phyloP scores from a whole-genome alignment of 1,140 invertebrate genomes.

The Trachymyrmex septentrionalis region DNA sequence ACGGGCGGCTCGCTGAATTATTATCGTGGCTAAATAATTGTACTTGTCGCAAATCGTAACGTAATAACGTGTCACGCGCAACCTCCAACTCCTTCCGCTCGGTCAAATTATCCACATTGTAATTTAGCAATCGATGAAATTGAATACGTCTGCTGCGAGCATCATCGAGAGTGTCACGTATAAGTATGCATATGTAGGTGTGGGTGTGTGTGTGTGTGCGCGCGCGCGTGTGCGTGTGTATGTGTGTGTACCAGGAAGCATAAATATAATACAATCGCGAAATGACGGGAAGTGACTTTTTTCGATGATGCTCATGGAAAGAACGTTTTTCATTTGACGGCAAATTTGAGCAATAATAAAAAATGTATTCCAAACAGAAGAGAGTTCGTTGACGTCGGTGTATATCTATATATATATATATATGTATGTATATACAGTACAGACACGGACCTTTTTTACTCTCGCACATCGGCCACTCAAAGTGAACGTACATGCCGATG shows the following conservation, averaged over 20 bases:
- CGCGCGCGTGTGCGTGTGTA: no score
- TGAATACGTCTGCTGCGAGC: conserved; percentile 6
- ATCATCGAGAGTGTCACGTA: conserved; percentile 34
- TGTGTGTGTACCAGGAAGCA: background rate
- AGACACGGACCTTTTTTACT: conserved; percentile 71
- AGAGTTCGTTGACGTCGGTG: conserved; percentile 36
- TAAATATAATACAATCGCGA: conserved; percentile 44
- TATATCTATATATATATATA: background rate
- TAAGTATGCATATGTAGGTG: no score
- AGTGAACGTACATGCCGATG: conserved; percentile 67
- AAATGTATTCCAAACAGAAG: conserved; percentile 18
- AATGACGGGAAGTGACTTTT: conserved; percentile 15
- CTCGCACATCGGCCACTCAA: conserved; percentile 72
- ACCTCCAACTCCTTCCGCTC: conserved; percentile 27
- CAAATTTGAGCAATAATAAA: conserved; percentile 70
- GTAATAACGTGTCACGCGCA: conserved; percentile 36
- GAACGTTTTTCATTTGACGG: conserved; percentile 43
- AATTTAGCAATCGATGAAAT: conserved; percentile 53
- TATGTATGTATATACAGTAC: background rate
- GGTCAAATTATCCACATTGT: conserved; percentile 53
- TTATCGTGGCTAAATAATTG: background rate
- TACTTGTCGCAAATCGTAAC: conserved; percentile 35
- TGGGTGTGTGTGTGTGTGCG: no score
- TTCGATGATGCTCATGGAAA: conserved; percentile 23
- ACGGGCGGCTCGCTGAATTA: conserved; percentile 10